A percentile compares a stretch with the other conserved stretches of the same genome.
Conservation (phyloP, 2,797 vertebrate genomes). For the Aviceda cuculoides region DNA sequence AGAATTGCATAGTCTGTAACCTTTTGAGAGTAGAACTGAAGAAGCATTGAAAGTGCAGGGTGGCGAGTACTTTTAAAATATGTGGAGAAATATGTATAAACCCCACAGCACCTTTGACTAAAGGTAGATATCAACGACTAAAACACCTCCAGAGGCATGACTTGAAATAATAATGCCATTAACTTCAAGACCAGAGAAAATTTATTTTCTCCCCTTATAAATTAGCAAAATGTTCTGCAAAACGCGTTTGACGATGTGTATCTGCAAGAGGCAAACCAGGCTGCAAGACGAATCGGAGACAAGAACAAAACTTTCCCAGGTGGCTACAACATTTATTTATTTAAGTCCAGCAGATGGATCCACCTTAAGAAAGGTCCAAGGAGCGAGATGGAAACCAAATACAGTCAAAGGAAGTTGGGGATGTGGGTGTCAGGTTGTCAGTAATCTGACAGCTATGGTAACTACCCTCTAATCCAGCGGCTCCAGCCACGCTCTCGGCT, state of each 20-base stretch:
- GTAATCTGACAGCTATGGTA: constrained; percentile 99
- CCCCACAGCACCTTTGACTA: not conserved
- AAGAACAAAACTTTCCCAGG: constrained; percentile 48
- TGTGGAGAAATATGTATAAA: not conserved
- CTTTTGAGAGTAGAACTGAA: not conserved
- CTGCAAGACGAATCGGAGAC: not conserved
- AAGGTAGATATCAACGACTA: not conserved
- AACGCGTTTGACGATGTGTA: not conserved
- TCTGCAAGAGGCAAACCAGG: not conserved
- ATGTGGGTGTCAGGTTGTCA: constrained; percentile 99
- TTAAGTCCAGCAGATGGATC: constrained; percentile 66
- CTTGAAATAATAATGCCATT: not conserved
- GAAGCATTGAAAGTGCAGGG: not conserved
- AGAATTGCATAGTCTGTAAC: not conserved
- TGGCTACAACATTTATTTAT: constrained; percentile 33
- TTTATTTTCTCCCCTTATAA: not conserved
- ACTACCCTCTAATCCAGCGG: constrained; percentile 99
- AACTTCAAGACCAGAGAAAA: not conserved
- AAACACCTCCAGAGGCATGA: not conserved
- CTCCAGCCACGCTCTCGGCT: constrained; percentile 96
- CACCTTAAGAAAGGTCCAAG: constrained; percentile 81
- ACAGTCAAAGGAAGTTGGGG: constrained; percentile 92
- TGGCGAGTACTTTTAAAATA: not conserved
- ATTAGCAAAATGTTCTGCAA: not conserved
- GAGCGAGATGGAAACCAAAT: constrained; percentile 86